These are phyloP conservation scores for Pachycephala philippinensis DNA, from an alignment of 2,113 vertebrate genomes.

Conservation along the genomic window DNA sequence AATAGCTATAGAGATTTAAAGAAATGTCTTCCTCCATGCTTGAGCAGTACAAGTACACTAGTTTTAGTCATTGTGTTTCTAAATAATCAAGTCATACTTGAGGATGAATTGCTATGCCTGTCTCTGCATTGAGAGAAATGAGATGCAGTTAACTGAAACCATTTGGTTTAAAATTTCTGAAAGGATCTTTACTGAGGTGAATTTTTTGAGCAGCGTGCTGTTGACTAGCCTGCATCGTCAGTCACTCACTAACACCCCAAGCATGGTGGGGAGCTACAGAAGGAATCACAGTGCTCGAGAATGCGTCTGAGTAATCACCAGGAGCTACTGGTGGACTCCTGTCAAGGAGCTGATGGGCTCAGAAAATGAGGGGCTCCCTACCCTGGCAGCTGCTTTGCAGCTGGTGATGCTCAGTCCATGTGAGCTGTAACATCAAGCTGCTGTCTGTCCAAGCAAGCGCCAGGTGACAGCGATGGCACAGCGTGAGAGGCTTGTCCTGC, in stretches of 20 bases:
- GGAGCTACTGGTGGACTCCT: not conserved
- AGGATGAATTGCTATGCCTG: not conserved
- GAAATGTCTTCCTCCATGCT: not conserved
- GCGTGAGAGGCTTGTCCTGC: not conserved
- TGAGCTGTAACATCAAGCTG: not conserved
- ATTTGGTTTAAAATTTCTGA: not conserved
- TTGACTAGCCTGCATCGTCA: fast-evolving
- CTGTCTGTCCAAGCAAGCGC: not conserved
- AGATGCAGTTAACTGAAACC: not conserved
- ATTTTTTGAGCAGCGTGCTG: not conserved
- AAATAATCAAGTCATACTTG: not conserved
- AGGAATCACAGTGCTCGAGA: not conserved
- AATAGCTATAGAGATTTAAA: not conserved
- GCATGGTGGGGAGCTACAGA: not conserved
- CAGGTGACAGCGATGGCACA: not conserved
- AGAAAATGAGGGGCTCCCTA: not conserved
- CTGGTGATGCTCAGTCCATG: not conserved
- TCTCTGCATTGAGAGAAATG: not conserved
- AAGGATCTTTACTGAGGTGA: not conserved
- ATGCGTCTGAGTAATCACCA: not conserved
- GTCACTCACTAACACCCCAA: not conserved
- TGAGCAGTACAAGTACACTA: not conserved
- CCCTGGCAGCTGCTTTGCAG: not conserved
- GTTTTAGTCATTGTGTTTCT: not conserved
- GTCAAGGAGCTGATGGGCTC: not conserved